A percentile compares a stretch with the other conserved stretches of the same genome.
These are phyloP conservation scores for Seriola rivoliana DNA, from an alignment of 2,113 vertebrate genomes.

Conservation along the genomic window DNA sequence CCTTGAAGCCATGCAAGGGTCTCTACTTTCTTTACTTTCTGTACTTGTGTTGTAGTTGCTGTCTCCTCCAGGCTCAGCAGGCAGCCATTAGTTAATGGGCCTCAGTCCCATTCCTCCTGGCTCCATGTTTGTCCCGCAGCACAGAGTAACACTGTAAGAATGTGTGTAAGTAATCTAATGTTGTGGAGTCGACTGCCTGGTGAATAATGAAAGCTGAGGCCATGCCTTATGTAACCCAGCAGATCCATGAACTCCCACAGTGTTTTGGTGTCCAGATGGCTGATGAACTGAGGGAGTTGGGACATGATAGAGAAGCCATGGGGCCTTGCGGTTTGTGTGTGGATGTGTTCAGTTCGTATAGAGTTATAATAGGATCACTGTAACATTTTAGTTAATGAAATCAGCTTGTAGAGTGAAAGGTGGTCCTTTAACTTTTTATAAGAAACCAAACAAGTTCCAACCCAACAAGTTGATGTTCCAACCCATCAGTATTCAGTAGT, in stretches of 20 bases:
- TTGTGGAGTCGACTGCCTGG: conserved; percentile 52
- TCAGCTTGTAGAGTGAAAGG: not conserved
- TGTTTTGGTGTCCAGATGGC: conserved; percentile 76
- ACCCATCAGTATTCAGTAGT: no score
- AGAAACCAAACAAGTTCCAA: no score
- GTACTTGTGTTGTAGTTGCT: not conserved
- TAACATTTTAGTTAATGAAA: not conserved
- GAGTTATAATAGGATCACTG: not conserved
- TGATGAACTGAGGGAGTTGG: conserved; percentile 51
- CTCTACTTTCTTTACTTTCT: not conserved
- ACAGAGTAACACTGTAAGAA: conserved; percentile 53
- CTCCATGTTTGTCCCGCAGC: conserved; percentile 36
- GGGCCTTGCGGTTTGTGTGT: conserved; percentile 16
- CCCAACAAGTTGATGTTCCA: no score
- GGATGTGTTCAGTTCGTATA: not conserved
- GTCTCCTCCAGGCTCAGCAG: conserved; percentile 28
- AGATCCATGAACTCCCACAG: conserved; percentile 62
- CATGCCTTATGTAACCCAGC: conserved; percentile 70
- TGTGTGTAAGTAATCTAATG: conserved; percentile 68
- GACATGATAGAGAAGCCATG: conserved; percentile 21
- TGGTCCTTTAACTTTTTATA: not conserved
- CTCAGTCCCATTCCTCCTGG: not conserved
- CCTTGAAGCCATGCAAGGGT: conserved; percentile 1
- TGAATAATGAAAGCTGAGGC: conserved; percentile 67
- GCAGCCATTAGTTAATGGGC: conserved; percentile 51